Conservation (phyloP, 2,888 invertebrate genomes). For the Tryphoninae sp. region DNA sequence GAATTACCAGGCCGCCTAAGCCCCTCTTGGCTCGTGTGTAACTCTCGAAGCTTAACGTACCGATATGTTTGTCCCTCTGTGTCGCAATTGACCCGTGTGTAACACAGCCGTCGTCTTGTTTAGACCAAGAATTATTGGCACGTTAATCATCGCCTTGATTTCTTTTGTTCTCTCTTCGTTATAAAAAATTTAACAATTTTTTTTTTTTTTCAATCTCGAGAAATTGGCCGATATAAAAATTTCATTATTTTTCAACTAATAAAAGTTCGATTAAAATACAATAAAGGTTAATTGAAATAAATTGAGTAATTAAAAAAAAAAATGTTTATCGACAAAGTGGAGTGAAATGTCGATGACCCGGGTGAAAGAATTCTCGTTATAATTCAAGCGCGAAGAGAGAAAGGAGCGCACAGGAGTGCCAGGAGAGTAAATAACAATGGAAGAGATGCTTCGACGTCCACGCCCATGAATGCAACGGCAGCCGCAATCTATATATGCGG, state of each 20-base stretch:
- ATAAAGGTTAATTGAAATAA: too few species aligned
- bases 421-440: conserved; percentile 38
- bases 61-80: neutral
- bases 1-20: conserved; percentile 77
- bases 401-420: conserved; percentile 12
- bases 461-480: conserved; percentile 68
- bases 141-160: too few species aligned
- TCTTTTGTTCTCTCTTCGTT: too few species aligned
- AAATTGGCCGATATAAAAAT: too few species aligned
- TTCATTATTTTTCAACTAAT: too few species aligned
- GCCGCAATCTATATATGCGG: neutral
- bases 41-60: neutral
- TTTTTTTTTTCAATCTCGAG: too few species aligned
- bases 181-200: too few species aligned
- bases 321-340: neutral
- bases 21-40: conserved; percentile 63
- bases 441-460: conserved; percentile 44
- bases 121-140: too few species aligned
- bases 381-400: conserved; percentile 22
- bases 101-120: neutral
- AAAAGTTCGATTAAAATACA: too few species aligned
- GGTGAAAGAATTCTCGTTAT: conserved; percentile 11
- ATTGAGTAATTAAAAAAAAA: neutral
- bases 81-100: neutral
- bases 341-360: conserved; percentile 3